Base-by-base conservation (phyloP, 2,888 invertebrate species). In the Caenorhabditis sp. region DNA sequence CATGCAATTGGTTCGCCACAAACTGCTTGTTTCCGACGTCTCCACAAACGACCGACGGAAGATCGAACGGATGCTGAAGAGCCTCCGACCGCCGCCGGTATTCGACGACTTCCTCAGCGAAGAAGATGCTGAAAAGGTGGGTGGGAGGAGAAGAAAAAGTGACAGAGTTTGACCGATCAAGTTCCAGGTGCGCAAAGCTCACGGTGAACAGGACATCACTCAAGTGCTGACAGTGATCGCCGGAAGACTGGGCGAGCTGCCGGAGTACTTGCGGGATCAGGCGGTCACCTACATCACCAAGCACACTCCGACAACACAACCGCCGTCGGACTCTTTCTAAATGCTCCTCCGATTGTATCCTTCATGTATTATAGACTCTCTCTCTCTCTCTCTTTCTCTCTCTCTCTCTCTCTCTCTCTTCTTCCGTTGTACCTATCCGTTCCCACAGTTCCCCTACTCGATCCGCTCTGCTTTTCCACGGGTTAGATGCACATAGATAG, bases 71-170 rank as follows among this genome's bases (percentile, higher is more conserved):
- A 52, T 63, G 48, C 39, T 75, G 30, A 75, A 62, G 41, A 58
- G 52, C n/a, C 58, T 70, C 13, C 68, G 68, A 48, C 75, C 75
- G 45, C 75, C 75, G 17, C 75, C 75, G n/a, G 75, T 75, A 2
- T 75, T 75, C 39, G 41, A 70, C 27, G 30, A 50, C 11, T 75
- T 75, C 24, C 35, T 75, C 8, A 58, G 20, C n/a, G 68, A 56
- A 22, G 56, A 70, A 4, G 55, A 70, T n/a, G 15, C 58, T 13
- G 52, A 56, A 8, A 15, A 56, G 68, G 75, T 75, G 17, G 11
- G 13, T 9, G 4, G 20, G n/a, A 15, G 22, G 24, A 3, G n/a
- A 8, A n/a, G n/a, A n/a, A n/a, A 26, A 1, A 8, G 45, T 8
- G 24, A 35, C 35, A 13, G 35, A 3, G 45, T 2, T 7, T 41